Evolutionary conservation across 2,888 invertebrate species (phyloP), one percentile per base, ranked within the genome.

Genomic region (Syritta pipiens): DNA sequence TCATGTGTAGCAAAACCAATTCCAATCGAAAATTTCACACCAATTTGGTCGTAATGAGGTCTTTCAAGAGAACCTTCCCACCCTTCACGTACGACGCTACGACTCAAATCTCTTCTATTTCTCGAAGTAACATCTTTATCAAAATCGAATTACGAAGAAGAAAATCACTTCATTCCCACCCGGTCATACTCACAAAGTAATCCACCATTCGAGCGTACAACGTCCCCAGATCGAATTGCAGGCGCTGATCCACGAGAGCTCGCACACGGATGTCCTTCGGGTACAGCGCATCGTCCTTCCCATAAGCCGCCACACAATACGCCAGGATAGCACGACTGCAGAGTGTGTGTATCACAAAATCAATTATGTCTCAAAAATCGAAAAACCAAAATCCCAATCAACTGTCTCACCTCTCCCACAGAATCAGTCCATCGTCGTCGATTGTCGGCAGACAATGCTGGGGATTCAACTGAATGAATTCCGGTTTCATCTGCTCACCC

Each of bases 261-360:
- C 91, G 89, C 44, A 89, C 88, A 72, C 91, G 90, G 0, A 91
- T 87, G 81, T 93, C 92, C 75, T 90, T 91, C 0, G 93, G 92
- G 84, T 91, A 92, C 9, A 93, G 86, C 4, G 89, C 88, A 81
- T 92, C 91, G 60, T 91, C 90, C 82, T 92, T 91, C 28, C 86
- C 92, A 84, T 93, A 93, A 82, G 91, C 90, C 51, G 91, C 90
- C 1, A 89, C 91, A 84, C 93, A 85, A 84, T 93, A 93, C 7
- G 90, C 86, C 84, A 92, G 88, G 72, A 93, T 93, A 0, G 92
- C 89, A 3, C 89, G 89, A 82, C 89, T 89, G 46, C 4, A n/a
- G n/a, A n/a, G n/a, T n/a, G n/a, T n/a, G n/a, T 51, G 12, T 49
- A 59, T 67, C 51, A 62, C 24, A 62, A 67, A 75, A 49, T 14